Base-by-base conservation (phyloP, 2,888 invertebrate species). In the Schizaphis graminum region DNA sequence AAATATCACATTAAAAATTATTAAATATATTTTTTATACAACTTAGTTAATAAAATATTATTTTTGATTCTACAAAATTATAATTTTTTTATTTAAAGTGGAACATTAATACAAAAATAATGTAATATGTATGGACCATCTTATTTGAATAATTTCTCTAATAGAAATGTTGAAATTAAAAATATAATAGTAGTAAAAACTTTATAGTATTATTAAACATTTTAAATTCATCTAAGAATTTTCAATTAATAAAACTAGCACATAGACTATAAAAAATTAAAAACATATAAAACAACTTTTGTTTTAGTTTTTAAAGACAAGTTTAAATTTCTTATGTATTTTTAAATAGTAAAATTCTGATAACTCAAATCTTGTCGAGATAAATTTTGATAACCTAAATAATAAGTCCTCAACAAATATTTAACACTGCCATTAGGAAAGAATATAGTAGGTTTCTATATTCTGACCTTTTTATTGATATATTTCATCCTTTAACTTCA, bases 1-100 rank as follows among this genome's bases (percentile, higher is more conserved):
- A 91, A 57, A 85, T 91, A 44, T 91, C 44, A 91, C 91, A 84
- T 47, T 11, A 61, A 35, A 41, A 89, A 53, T 53, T 53, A 53
- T 53, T 53, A 53, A 53, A 21, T 53, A 53, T 53, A 21, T 44
- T 89, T 57, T 88, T 4, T 89, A 56, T n/a, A 35, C 77, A 77
- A 77, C 77, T 77, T 24, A 8, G 21, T 7, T 77, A 77, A 21
- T 67, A 67, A 67, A 35, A 47, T 57, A 67, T 35, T 90, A 35
- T 53, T 91, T 84, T 53, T 91, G 35, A 91, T 84, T 84, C 16
- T 84, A n/a, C 3, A 91, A 7, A n/a, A 35, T 49, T 53, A 10
- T 35, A 35, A 3, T 26, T 84, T 77, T 56, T 57, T 57, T 41
- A 28, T 44, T 44, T 35, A 21, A 41, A 77, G 21, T 35, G 35